Evolutionary conservation across 1,140 invertebrate species (phyloP).

Genomic region (Solen grandis): DNA sequence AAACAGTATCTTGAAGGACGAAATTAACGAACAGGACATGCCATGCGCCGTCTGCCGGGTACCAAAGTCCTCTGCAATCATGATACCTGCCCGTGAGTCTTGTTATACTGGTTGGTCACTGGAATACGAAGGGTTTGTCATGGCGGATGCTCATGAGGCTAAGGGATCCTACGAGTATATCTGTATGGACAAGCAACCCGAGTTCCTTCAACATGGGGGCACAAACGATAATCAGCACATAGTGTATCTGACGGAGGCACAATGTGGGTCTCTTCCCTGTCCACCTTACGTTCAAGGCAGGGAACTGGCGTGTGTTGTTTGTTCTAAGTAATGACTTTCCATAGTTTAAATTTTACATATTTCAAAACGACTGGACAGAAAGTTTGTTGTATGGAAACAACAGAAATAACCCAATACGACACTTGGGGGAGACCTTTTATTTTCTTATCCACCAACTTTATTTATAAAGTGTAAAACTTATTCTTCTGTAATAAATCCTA

Average conservation of each 20-base stretch:
- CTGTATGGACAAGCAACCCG: slow-evolving; percentile 59
- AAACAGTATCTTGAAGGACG: neutral
- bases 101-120: slow-evolving; percentile 54
- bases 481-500: too few species aligned
- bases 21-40: slow-evolving; percentile 28
- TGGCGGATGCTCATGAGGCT: slow-evolving; percentile 32
- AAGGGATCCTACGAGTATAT: slow-evolving; percentile 46
- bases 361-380: too few species aligned
- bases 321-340: slow-evolving; percentile 57
- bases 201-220: slow-evolving; percentile 19
- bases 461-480: too few species aligned
- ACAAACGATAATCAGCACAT: slow-evolving; percentile 45
- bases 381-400: too few species aligned
- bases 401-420: too few species aligned
- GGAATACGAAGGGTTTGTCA: slow-evolving; percentile 59
- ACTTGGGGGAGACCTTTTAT: too few species aligned
- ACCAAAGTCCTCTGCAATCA: slow-evolving; percentile 29
- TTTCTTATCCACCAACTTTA: too few species aligned
- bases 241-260: slow-evolving; percentile 52
- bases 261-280: slow-evolving; percentile 62
- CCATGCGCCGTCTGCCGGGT: slow-evolving; percentile 56
- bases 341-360: too few species aligned
- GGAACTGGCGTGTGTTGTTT: slow-evolving; percentile 65
- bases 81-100: slow-evolving; percentile 53
- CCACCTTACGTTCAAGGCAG: slow-evolving; percentile 56